A percentile compares a stretch with the other conserved stretches of the same genome.
Evolutionary conservation across 2,888 invertebrate species (phyloP).

Genomic region (Apoderus coryli): DNA sequence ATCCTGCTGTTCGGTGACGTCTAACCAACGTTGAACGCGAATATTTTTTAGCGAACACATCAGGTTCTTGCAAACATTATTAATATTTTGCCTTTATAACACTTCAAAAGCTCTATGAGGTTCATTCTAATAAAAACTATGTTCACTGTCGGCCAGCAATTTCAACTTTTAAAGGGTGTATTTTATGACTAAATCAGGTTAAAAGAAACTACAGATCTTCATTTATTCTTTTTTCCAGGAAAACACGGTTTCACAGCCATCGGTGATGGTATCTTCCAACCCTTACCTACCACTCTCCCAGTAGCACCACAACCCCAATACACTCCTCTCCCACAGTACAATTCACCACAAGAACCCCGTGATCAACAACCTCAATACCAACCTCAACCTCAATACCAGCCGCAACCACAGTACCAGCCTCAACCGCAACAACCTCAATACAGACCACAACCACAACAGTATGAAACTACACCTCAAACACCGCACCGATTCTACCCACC

Average conservation of each 20-base stretch:
- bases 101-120: too few relatives aligned
- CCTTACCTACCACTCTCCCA: constrained; percentile 32
- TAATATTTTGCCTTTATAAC: too few relatives aligned
- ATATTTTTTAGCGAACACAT: too few relatives aligned
- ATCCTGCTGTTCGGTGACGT: too few relatives aligned
- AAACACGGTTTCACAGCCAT: constrained; percentile 70
- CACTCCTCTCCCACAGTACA: constrained; percentile 37
- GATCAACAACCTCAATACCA: constrained; percentile 32
- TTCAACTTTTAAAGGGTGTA: too few relatives aligned
- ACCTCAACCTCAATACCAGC: constrained; percentile 25
- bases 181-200: too few relatives aligned
- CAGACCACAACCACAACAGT: constrained; percentile 21
- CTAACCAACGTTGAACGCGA: too few relatives aligned
- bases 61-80: too few relatives aligned
- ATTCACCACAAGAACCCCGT: constrained; percentile 32
- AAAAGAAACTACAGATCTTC: too few relatives aligned
- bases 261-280: constrained; percentile 50
- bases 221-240: constrained; percentile 8
- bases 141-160: too few relatives aligned
- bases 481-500: constrained; percentile 70
- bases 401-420: constrained; percentile 25
- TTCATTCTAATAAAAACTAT: too few relatives aligned
- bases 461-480: constrained; percentile 44
- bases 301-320: constrained; percentile 45
- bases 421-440: constrained; percentile 28